phyloP scores from a whole-genome alignment of 2,888 invertebrate species.

The Eulithis testata region DNA sequence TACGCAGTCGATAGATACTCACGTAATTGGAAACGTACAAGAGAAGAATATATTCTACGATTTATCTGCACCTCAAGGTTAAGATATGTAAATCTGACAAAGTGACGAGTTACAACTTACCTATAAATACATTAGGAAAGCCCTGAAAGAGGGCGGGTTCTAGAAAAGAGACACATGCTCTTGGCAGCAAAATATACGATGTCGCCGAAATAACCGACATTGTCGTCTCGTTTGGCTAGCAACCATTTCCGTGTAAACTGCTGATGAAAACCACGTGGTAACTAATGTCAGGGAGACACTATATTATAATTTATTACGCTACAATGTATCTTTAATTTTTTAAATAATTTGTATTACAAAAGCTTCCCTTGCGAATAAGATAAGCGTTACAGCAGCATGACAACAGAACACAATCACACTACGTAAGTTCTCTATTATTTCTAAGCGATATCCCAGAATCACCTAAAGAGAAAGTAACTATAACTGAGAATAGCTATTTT shows the following conservation, averaged over 20 bases:
- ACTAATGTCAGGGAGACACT: slow-evolving; percentile 13
- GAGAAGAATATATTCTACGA: not conserved
- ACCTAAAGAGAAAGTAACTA: too few species aligned
- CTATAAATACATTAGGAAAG: slow-evolving; percentile 59
- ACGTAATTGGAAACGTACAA: not conserved
- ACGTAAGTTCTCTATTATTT: too few species aligned
- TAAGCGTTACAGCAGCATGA: too few species aligned
- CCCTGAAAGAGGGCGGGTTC: slow-evolving; percentile 59
- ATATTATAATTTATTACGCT: too few species aligned
- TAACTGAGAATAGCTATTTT: too few species aligned
- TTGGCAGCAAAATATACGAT: slow-evolving; percentile 60
- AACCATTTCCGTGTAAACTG: slow-evolving; percentile 63
- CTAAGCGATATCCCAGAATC: too few species aligned
- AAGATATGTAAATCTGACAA: slow-evolving; percentile 7
- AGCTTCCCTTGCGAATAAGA: too few species aligned
- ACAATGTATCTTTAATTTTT: too few species aligned
- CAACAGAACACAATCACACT: too few species aligned
- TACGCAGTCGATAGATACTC: not conserved
- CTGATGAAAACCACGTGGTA: slow-evolving; percentile 34
- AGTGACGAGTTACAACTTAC: slow-evolving; percentile 23
- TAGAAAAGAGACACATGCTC: slow-evolving; percentile 50
- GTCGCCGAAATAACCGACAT: slow-evolving; percentile 73
- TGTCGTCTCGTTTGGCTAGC: slow-evolving; percentile 65
- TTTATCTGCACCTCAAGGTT: not conserved
- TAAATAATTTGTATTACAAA: too few species aligned